Evolutionary conservation across 2,888 invertebrate species (phyloP).

Genomic region (Pristionchus japonicus): DNA sequence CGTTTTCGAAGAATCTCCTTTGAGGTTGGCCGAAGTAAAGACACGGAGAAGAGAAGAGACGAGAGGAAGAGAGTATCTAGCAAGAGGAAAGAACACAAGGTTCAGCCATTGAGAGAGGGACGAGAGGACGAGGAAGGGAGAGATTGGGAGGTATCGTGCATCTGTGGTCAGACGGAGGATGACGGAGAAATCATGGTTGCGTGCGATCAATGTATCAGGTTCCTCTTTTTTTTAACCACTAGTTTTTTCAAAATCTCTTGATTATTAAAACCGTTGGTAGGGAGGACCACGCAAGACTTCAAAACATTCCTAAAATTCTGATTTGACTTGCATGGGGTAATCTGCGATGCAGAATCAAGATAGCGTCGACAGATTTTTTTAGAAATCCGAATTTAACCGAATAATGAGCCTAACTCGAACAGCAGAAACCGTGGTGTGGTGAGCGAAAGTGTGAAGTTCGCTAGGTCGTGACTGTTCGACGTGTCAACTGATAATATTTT

Average conservation of each 20-base stretch:
- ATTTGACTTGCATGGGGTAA: too few species aligned
- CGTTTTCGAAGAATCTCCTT: not conserved
- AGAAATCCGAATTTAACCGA: too few species aligned
- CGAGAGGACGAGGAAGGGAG: constrained; percentile 4
- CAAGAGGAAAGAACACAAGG: not conserved
- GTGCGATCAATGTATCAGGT: constrained; percentile 58
- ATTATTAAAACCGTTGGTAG: not conserved
- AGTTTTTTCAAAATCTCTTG: not conserved
- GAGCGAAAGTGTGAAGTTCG: too few species aligned
- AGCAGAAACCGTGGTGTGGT: too few species aligned
- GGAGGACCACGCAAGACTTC: too few species aligned
- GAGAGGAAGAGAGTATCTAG: not conserved
- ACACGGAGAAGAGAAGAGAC: not conserved
- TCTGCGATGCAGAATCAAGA: too few species aligned
- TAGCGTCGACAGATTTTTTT: too few species aligned
- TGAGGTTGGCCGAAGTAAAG: not conserved
- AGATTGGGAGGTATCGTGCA: constrained; percentile 51
- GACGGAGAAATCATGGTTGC: constrained; percentile 56
- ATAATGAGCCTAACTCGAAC: too few species aligned
- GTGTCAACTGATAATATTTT: too few species aligned
- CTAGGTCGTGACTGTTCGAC: too few species aligned
- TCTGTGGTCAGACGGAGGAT: constrained; percentile 53
- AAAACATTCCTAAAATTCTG: too few species aligned
- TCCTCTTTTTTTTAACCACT: not conserved
- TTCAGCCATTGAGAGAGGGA: not conserved